Base-by-base conservation (phyloP, 2,888 invertebrate species). In the Stratiomys singularior region DNA sequence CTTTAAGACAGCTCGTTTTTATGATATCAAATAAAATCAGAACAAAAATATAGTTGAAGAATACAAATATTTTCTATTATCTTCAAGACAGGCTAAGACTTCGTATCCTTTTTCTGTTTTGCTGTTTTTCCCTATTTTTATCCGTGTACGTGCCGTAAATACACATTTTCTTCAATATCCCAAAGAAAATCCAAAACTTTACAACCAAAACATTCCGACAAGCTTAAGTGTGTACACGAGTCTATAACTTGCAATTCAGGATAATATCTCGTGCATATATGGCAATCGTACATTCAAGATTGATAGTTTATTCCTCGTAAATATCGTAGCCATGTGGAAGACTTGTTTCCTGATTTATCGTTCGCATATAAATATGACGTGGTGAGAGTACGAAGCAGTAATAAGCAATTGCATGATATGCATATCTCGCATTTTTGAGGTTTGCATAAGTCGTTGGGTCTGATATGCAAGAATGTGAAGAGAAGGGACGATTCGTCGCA, bases 311-410 rank as follows among this genome's bases (percentile, higher is more conserved):
- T 21, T 46, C 47, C 27, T 23, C 71, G 44, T 27, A 37, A 71
- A 25, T 25, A 71, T 52, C 52, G 52, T 30, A 74, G 74, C 60
- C 74, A 74, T 74, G 74, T 74, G 74, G 74, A 74, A 69, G 58
- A 74, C 60, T 74, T 74, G 44, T 27, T 74, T 52, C 37, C 74
- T 37, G 74, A 74, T 74, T 74, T 74, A 74, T 74, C 18, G 21
- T 47, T 5, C 64, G 64, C n/a, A 64, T 64, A 30, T 7, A 30
- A 37, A 30, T 37, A 37, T 37, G 37, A 37, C 9, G 9, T 37
- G 37, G 5, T 37, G 37, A 3, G 37, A 37, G 37, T 9, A 37
- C 37, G 5, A 9, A 37, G 37, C 37, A 37, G 66, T 15, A 15
- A 15, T 23, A 37, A 15, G 5, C 28, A 11, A 27, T 28, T 52